Evolutionary conservation across 1,140 invertebrate genomes (phyloP), one percentile per base, ranked within the genome.

Genomic region (Microplitis demolitor): DNA sequence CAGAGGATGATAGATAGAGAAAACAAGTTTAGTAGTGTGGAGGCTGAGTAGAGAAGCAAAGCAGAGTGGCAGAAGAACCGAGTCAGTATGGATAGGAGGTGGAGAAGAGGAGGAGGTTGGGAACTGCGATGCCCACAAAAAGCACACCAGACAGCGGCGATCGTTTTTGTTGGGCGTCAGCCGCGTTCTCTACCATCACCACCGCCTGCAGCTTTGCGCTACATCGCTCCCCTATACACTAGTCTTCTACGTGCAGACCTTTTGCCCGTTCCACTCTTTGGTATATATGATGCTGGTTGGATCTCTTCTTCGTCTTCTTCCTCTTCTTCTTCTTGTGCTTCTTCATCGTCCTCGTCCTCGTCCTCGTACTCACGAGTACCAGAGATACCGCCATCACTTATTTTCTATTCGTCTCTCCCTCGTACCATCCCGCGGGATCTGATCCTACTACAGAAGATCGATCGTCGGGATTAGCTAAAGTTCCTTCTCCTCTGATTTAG

Each of bases 81-180:
- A 24, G 31, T 53, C 39, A 45, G 33, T 64, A 54, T 13, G 14
- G 66, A 13, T 24, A 24, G 66, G 31, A 67, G n/a, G 51, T 35
- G 77, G 74, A 79, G 78, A 77, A 78, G 58, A 79, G 78, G 80
- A 71, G 73, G 78, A 82, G 82, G 85, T 85, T 86, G 85, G 84
- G 84, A 85, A 86, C 85, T 84, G 83, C 78, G 84, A 84, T 84
- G 83, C 78, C 79, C 79, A 79, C 86, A 87, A 87, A 87, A 87
- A 87, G 85, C 86, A 83, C 83, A 83, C 83, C 86, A 87, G 86
- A 87, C 86, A 87, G 85, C 86, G 83, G 80, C 83, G 82, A 84
- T 82, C 78, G 85, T 88, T 88, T 88, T 88, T 88, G 86, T 84
- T 81, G 78, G 79, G 84, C 85, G 85, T 88, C 87, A 87, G 86